Percentiles rank a stretch among this genome's conserved stretches.
Conservation (phyloP, 1,140 invertebrate genomes). For the Drosophila repleta region DNA sequence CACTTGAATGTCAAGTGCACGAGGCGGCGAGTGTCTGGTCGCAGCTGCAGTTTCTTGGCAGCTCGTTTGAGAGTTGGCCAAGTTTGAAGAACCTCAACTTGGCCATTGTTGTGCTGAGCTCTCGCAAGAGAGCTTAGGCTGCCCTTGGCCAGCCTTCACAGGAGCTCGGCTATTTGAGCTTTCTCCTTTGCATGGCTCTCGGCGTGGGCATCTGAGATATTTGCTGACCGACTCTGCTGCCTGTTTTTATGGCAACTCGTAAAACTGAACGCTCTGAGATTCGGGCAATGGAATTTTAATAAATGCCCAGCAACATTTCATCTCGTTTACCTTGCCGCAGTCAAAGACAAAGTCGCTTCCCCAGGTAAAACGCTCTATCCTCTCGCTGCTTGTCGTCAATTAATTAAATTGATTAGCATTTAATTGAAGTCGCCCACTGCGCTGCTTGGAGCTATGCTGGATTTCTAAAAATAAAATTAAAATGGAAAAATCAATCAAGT, state of each 20-base stretch:
- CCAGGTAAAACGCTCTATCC: neutral
- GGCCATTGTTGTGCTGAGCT: conserved; percentile 43
- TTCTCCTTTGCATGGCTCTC: conserved; percentile 4
- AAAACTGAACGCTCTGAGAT: conserved; percentile 29
- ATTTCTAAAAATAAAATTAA: conserved; percentile 29
- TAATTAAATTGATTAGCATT: conserved; percentile 48
- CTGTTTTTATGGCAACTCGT: conserved; percentile 28
- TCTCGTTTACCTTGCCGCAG: neutral
- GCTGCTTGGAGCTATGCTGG: neutral
- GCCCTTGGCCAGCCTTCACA: neutral
- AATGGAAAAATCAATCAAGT: conserved; percentile 33
- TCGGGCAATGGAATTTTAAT: conserved; percentile 23
- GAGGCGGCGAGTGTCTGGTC: conserved; percentile 2
- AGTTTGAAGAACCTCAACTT: conserved; percentile 22
- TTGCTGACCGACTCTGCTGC: conserved; percentile 3
- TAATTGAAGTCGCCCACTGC: conserved; percentile 36
- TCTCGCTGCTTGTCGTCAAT: conserved; percentile 1
- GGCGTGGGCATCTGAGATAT: conserved; percentile 5
- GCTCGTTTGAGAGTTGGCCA: conserved; percentile 24
- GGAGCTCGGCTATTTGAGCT: neutral
- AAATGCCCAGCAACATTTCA: neutral
- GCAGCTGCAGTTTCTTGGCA: conserved; percentile 16
- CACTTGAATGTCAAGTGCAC: conserved; percentile 37
- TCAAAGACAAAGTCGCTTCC: neutral
- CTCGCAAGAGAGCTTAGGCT: too few species aligned